Conservation (phyloP, 2,113 vertebrate species). For the Phycodurus eques region DNA sequence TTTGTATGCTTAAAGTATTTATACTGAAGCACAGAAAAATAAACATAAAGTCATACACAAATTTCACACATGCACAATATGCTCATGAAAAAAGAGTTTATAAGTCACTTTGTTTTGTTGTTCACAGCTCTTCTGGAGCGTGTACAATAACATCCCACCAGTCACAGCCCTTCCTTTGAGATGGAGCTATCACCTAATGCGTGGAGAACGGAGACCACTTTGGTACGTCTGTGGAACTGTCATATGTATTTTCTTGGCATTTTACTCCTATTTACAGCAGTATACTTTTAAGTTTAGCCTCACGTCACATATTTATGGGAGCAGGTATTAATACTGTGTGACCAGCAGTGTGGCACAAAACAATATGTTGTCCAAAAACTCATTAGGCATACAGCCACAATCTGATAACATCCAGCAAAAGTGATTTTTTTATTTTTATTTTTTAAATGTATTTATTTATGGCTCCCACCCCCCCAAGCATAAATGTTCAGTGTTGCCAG, state of each 20-base stretch:
- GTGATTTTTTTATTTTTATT: neutral
- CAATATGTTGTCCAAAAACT: neutral
- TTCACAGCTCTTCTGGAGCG: slow-evolving; percentile 92
- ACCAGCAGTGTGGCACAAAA: neutral
- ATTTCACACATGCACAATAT: neutral
- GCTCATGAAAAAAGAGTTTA: neutral
- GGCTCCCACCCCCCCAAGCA: neutral
- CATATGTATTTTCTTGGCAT: neutral
- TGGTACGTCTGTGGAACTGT: slow-evolving; percentile 75
- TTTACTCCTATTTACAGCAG: neutral
- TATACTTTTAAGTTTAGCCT: neutral
- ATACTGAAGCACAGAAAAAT: neutral
- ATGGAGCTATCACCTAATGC: slow-evolving; percentile 94
- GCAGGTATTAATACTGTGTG: neutral
- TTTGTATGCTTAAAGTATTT: neutral
- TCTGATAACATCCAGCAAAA: neutral
- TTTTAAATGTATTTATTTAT: too few relatives aligned
- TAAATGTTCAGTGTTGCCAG: neutral
- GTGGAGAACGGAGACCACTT: slow-evolving; percentile 86
- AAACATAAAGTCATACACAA: neutral
- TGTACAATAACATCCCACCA: slow-evolving; percentile 96
- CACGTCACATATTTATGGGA: neutral
- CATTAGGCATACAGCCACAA: neutral
- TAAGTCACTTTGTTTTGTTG: neutral
- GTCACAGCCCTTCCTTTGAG: slow-evolving; percentile 84